Evolutionary conservation across 2,888 invertebrate genomes (phyloP).

Genomic region (Melikaiella ostensackeni): DNA sequence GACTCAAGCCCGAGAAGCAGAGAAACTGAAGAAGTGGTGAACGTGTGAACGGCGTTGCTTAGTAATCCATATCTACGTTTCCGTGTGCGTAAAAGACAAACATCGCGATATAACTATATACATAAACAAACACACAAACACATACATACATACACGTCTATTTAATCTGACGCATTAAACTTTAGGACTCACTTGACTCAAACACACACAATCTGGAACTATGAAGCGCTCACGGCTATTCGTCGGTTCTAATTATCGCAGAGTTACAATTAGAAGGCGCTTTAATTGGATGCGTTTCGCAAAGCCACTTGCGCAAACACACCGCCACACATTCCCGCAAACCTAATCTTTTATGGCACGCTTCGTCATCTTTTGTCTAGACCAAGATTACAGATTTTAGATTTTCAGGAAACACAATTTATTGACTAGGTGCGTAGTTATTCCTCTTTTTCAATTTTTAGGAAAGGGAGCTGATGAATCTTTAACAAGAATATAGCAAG

Average conservation of each 20-base stretch:
- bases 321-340: conserved; percentile 39
- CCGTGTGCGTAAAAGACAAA: conserved; percentile 51
- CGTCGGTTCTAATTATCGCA: conserved; percentile 69
- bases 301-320: conserved; percentile 66
- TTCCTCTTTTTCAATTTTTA: no score
- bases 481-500: neutral
- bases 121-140: conserved; percentile 49
- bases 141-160: neutral
- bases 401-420: neutral
- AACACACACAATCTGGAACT: neutral
- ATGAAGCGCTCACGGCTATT: conserved; percentile 42
- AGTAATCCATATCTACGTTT: conserved; percentile 67
- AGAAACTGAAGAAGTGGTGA: conserved; percentile 51
- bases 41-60: conserved; percentile 70
- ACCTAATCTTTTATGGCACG: neutral
- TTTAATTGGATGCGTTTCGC: conserved; percentile 73
- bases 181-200: conserved; percentile 6
- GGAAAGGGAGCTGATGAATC: no score
- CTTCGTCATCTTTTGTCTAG: conserved; percentile 28
- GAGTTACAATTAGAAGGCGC: conserved; percentile 73
- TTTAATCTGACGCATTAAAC: conserved; percentile 5
- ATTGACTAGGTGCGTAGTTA: neutral
- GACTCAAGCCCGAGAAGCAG: conserved; percentile 46
- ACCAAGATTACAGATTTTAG: neutral
- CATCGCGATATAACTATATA: conserved; percentile 14